Evolutionary conservation across 2,888 invertebrate species (phyloP), one percentile per base, ranked within the genome.

Genomic region (Clistopyga incitator): DNA sequence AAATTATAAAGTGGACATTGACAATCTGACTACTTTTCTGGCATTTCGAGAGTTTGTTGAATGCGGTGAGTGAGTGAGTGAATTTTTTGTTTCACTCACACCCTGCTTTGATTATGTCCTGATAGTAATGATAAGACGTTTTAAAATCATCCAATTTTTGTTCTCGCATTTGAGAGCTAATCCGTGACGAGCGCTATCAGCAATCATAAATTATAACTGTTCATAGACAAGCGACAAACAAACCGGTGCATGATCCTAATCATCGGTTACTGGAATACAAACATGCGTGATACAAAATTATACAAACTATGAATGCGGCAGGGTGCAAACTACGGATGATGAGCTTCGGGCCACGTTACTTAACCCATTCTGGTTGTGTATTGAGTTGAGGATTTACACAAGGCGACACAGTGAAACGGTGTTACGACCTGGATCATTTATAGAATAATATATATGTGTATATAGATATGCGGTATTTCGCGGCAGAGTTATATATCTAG

Each of bases 381-480:
- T 64, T 45, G 75, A 68, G 50, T 68, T 18, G 64, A 71, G 76
- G 76, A 76, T 76, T 71, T 64, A 34, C 54, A 81, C 61, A 54
- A 34, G 13, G 20, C 65, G n/a, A 52, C 54, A 64, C 52, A 20
- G 54, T 68, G 54, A 47, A 38, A 34, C 59, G 10, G 11, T 23
- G 20, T 3, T 20, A 25, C 42, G n/a, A 45, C 65, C 42, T 67
- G 20, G 25, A 45, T 45, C 76, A 81, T 81, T 23, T 23, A 67
- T 56, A 56, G 25, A 47, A 20, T 29, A 71, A n/a, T 75, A 52
- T 68, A 45, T 47, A 72, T 71, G 59, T 29, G 4, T 29, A 20
- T 52, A 20, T 70, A 70, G 78, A 75, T 70, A 82, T 82, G 56
- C 75, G n/a, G n/a, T n/a, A 82, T 75, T 71, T 54, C 56, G 13